Evolutionary conservation across 1,140 invertebrate genomes (phyloP).

Genomic region (Lordiphosa mommai): DNA sequence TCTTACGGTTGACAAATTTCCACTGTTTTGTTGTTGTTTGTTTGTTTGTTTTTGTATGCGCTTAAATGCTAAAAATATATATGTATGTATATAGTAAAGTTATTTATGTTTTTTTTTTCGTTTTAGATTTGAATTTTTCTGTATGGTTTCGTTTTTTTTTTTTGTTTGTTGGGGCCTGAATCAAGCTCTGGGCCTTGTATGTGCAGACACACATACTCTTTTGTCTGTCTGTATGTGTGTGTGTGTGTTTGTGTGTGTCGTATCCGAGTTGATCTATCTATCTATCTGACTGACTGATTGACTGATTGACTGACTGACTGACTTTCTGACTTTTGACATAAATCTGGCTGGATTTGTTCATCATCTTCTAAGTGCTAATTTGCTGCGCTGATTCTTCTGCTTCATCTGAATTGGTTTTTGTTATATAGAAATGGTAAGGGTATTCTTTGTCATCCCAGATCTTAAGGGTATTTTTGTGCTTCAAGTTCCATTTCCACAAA

Average conservation of each 20-base stretch:
- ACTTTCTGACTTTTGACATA: background rate
- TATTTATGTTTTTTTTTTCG: conserved; percentile 19
- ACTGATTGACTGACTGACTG: conserved; percentile 18
- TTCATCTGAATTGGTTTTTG: conserved; percentile 14
- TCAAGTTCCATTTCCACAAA: too few relatives aligned
- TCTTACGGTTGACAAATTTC: too few relatives aligned
- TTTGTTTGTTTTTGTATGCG: conserved; percentile 14
- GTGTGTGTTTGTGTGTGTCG: conserved; percentile 2
- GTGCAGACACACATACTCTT: too few relatives aligned
- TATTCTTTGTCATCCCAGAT: too few relatives aligned
- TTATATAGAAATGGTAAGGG: too few relatives aligned
- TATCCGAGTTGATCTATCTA: conserved; percentile 2
- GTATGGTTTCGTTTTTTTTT: conserved; percentile 6
- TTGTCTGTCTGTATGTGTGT: conserved; percentile 6
- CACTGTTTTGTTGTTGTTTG: too few relatives aligned
- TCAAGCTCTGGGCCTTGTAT: background rate
- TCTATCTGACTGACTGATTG: conserved; percentile 32
- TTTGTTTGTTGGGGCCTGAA: background rate
- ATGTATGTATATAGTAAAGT: too few relatives aligned
- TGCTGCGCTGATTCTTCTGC: background rate
- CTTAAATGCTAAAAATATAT: conserved; percentile 53
- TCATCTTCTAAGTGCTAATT: too few relatives aligned
- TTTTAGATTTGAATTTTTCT: conserved; percentile 19
- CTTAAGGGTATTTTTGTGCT: too few relatives aligned
- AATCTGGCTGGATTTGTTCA: too few relatives aligned